Conservation (phyloP, 2,113 vertebrate species). For the Sylvicapra grimmia region DNA sequence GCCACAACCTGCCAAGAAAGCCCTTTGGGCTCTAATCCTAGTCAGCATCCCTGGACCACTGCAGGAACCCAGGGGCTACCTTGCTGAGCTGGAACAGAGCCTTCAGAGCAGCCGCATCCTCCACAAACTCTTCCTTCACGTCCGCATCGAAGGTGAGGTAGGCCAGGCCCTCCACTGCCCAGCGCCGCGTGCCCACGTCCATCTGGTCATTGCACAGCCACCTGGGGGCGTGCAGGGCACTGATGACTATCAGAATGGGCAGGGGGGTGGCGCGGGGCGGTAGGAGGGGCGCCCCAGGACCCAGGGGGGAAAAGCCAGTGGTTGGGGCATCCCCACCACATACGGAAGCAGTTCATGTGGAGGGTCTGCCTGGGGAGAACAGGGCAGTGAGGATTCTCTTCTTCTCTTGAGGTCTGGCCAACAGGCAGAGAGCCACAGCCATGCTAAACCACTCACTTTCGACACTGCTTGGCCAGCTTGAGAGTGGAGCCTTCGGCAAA, state of each 20-base stretch:
- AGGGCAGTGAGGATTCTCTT: background rate
- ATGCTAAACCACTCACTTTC: too few species aligned
- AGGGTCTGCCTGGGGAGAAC: background rate
- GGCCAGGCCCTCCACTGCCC: constrained; percentile 96
- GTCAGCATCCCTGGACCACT: background rate
- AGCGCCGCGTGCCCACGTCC: constrained; percentile 86
- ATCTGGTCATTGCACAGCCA: constrained; percentile 95
- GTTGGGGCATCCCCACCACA: background rate
- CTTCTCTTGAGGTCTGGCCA: background rate
- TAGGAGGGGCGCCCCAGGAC: background rate
- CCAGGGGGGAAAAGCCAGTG: background rate
- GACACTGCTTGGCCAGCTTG: too few species aligned
- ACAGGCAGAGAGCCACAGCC: too few species aligned
- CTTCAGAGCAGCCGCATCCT: constrained; percentile 89
- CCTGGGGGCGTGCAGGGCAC: constrained; percentile 60
- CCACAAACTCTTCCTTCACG: constrained; percentile 95
- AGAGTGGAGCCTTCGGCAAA: constrained; percentile 97
- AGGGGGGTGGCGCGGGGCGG: accelerated
- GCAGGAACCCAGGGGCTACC: constrained; percentile 73
- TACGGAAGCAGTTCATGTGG: background rate
- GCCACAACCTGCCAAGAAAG: background rate
- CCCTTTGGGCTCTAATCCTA: background rate
- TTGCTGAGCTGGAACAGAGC: constrained; percentile 93
- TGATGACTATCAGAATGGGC: accelerated
- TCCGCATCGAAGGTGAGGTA: constrained; percentile 98